A percentile compares a stretch with the other conserved stretches of the same genome.
Conservation (phyloP, 1,140 invertebrate species). For the Agraylea sexmaculata region DNA sequence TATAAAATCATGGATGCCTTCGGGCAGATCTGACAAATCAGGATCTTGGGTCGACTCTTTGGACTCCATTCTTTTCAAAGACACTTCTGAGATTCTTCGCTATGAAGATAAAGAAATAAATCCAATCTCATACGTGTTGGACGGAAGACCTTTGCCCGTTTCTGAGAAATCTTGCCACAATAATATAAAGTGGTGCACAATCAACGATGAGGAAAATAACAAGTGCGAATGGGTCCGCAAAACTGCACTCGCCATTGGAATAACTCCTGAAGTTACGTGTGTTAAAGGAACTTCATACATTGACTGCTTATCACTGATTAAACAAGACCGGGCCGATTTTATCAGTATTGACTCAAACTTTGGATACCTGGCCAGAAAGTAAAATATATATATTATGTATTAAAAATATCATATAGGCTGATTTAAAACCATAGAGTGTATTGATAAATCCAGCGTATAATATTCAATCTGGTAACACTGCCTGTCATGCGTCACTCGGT, state of each 20-base stretch:
- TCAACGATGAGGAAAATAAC: conserved; percentile 34
- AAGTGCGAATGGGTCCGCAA: conserved; percentile 49
- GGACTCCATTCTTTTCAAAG: conserved; percentile 14
- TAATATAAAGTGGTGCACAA: conserved; percentile 46
- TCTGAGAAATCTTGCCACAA: conserved; percentile 32
- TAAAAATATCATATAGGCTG: background rate
- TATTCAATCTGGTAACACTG: too few species aligned
- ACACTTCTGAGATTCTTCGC: conserved; percentile 11
- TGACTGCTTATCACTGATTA: conserved; percentile 50
- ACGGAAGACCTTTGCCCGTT: conserved; percentile 25
- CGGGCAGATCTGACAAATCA: background rate
- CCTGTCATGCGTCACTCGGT: too few species aligned
- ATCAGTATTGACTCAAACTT: conserved; percentile 55
- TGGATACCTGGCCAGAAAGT: conserved; percentile 57
- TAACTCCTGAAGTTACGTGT: conserved; percentile 46
- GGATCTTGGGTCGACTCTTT: conserved; percentile 17
- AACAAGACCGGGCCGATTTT: conserved; percentile 48
- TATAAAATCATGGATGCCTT: conserved; percentile 19
- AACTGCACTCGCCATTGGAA: conserved; percentile 41
- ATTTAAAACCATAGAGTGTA: too few species aligned
- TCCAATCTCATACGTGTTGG: conserved; percentile 10
- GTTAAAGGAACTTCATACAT: conserved; percentile 30
- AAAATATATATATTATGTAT: conserved; percentile 25
- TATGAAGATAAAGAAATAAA: conserved; percentile 2
- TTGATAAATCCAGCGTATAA: too few species aligned